These are phyloP conservation scores for Tetramorium simillimum DNA, from an alignment of 1,140 invertebrate species.

Conservation along the genomic window DNA sequence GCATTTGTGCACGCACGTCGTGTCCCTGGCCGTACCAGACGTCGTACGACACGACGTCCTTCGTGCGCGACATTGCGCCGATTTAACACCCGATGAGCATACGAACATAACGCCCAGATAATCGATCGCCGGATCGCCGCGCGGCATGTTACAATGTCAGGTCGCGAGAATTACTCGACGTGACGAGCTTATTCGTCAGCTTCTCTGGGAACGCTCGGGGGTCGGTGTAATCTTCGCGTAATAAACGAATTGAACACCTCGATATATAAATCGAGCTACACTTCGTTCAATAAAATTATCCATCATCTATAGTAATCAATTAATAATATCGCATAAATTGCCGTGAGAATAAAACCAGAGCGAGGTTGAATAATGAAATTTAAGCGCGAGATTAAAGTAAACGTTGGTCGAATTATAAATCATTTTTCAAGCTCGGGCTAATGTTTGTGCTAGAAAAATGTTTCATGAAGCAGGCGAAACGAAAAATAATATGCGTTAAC, in stretches of 20 bases:
- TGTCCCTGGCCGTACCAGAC: constrained; percentile 1
- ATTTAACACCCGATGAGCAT: constrained; percentile 51
- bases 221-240: constrained; percentile 9
- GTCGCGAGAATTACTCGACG: constrained; percentile 33
- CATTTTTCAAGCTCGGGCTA: constrained; percentile 3
- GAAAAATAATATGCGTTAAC: background rate
- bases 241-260: constrained; percentile 14
- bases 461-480: background rate
- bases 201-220: constrained; percentile 26
- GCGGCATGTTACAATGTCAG: constrained; percentile 19
- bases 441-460: background rate
- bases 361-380: background rate
- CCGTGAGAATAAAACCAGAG: constrained; percentile 11
- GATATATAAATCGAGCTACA: background rate
- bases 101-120: constrained; percentile 34
- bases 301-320: constrained; percentile 42
- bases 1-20: constrained; percentile 10
- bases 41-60: constrained; percentile 33
- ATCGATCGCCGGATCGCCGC: constrained; percentile 38
- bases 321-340: constrained; percentile 3
- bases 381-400: constrained; percentile 20
- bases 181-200: constrained; percentile 26
- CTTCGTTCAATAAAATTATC: constrained; percentile 36
- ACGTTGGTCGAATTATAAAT: constrained; percentile 10
- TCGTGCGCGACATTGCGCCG: constrained; percentile 42